A percentile compares a stretch with the other conserved stretches of the same genome.
Evolutionary conservation across 2,888 invertebrate species (phyloP).

Genomic region (Spilarctia lutea): DNA sequence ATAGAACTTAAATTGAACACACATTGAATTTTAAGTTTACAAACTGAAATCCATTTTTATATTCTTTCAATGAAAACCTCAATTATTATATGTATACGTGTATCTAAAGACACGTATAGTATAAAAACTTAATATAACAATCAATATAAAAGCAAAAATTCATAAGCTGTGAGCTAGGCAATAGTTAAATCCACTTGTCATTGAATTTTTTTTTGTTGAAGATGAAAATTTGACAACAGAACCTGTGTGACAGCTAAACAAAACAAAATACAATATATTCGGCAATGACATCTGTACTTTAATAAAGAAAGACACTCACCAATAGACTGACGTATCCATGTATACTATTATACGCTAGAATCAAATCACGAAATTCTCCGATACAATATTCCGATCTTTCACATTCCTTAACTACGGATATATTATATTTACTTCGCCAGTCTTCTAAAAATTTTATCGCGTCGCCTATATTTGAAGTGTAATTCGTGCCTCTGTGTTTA

Average conservation of each 20-base stretch:
- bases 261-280: background rate
- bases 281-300: background rate
- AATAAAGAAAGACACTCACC: slow-evolving; percentile 80
- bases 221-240: background rate
- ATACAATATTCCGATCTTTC: slow-evolving; percentile 85
- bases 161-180: background rate
- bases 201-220: background rate
- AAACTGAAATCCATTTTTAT: background rate
- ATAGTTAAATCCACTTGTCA: background rate
- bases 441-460: slow-evolving; percentile 74
- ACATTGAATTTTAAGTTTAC: background rate
- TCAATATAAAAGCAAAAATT: background rate
- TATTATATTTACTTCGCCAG: slow-evolving; percentile 74
- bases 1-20: no score
- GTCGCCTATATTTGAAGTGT: slow-evolving; percentile 68
- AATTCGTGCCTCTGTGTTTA: slow-evolving; percentile 67
- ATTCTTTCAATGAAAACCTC: background rate
- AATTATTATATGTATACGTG: no score
- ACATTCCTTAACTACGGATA: slow-evolving; percentile 76
- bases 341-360: slow-evolving; percentile 88
- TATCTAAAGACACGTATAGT: no score
- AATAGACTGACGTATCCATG: slow-evolving; percentile 94
- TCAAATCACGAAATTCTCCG: slow-evolving; percentile 86
- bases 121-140: background rate
- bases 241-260: background rate